Evolutionary conservation across 2,113 vertebrate species (phyloP), one percentile per base, ranked within the genome.

Genomic region (Leptosomus discolor): DNA sequence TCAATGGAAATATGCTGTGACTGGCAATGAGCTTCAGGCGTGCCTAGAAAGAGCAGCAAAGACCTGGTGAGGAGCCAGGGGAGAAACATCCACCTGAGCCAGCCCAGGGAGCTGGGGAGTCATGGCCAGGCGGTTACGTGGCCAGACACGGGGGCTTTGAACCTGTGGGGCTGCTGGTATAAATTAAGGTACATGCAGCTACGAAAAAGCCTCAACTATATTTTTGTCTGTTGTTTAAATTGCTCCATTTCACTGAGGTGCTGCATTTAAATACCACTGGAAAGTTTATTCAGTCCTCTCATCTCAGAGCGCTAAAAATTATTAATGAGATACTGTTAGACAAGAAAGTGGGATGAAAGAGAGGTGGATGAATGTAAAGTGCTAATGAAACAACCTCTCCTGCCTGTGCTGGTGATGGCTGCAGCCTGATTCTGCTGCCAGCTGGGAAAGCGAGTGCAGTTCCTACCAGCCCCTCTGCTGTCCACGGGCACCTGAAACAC

Each of bases 51-150:
- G 50, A 46, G 91, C 80, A 86, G 7, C 46, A 74, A 91, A 68
- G 68, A 45, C 15, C 45, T 88, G 20, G 17, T 57, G 85, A 75
- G n/a, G 24, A 90, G 36, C 30, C 61, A 48, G 65, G 46, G 77
- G 39, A 64, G 70, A 90, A 90, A 71, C 5, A 41, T 39, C n/a
- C 85, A 95, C 78, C 15, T 16, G 3, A 70, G 60, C 24, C 78
- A 82, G 60, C 51, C 46, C 23, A 76, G 39, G 21, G 43, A 79
- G 48, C 29, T 11, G 1, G 14, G 37, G 10, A 22, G 2, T 20
- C 58, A 57, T 1, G 8, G 30, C 26, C 32, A 56, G 36, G 65
- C 34, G 16, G 20, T 58, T 75, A 36, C 0, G 0, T 11, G 48
- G 56, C 20, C 82, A 85, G 56, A 36, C n/a, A 56, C 0, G 4